Evolutionary conservation across 2,113 vertebrate species (phyloP).

Genomic region (Brienomyrus brachyistius): DNA sequence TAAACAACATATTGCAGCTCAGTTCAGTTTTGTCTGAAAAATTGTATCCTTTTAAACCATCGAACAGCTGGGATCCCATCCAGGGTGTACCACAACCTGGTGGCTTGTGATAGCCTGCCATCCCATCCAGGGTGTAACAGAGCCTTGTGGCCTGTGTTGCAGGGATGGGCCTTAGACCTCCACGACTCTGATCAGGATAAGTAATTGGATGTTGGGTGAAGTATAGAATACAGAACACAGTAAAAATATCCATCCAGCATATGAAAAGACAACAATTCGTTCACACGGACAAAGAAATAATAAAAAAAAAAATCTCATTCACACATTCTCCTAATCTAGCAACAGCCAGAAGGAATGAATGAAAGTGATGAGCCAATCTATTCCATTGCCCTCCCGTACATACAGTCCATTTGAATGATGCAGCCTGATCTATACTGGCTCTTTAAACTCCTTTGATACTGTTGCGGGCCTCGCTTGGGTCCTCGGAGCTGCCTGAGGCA

Average conservation of each 20-base stretch:
- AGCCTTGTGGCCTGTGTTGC: not conserved
- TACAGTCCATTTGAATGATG: not conserved
- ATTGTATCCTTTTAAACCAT: not conserved
- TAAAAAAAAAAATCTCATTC: not conserved
- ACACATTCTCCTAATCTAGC: not conserved
- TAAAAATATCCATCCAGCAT: not conserved
- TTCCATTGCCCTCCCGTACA: not conserved
- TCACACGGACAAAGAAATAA: not conserved
- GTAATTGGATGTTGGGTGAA: not conserved
- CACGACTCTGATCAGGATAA: not conserved
- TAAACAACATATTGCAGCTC: not conserved
- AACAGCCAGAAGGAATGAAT: not conserved
- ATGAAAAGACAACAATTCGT: not conserved
- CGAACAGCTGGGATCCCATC: not conserved
- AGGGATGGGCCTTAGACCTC: not conserved
- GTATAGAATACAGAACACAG: not conserved
- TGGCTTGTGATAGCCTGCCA: not conserved
- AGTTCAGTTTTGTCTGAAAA: not conserved
- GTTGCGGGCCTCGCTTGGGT: conserved; percentile 68
- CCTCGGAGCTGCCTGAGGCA: conserved; percentile 71
- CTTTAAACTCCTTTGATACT: not conserved
- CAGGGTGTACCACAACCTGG: not conserved
- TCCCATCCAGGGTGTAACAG: not conserved
- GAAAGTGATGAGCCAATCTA: not conserved
- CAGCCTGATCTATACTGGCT: not conserved